A percentile compares a stretch with the other conserved stretches of the same genome.
phyloP scores from a whole-genome alignment of 2,797 vertebrate genomes.

The Gobio occitaniae region DNA sequence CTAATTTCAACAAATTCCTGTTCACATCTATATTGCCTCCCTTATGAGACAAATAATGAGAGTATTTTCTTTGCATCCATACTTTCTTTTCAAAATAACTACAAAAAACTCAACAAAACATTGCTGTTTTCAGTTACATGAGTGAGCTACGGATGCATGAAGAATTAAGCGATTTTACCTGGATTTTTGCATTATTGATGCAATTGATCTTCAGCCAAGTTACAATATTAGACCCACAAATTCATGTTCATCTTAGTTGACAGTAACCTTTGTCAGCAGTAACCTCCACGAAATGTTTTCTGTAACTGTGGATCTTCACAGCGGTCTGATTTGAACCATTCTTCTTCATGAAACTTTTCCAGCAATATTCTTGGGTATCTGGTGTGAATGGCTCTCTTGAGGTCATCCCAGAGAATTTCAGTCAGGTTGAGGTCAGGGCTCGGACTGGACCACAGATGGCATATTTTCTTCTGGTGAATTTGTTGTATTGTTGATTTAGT shows the following conservation, averaged over 20 bases:
- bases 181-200: background rate
- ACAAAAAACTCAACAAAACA: background rate
- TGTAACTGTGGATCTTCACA: background rate
- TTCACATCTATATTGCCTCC: conserved; percentile 4
- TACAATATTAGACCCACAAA: background rate
- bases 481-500: background rate
- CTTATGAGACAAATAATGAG: background rate
- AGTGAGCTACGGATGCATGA: background rate
- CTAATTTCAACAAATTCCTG: conserved; percentile 21
- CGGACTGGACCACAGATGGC: background rate
- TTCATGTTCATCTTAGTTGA: background rate
- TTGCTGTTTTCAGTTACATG: background rate
- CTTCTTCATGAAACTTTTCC: background rate
- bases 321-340: background rate
- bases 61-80: conserved; percentile 2
- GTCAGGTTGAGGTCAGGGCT: background rate
- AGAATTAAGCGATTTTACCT: background rate
- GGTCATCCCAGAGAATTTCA: background rate
- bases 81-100: conserved; percentile 8
- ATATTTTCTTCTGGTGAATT: background rate
- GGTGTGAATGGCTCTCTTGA: background rate
- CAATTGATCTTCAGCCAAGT: background rate
- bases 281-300: background rate
- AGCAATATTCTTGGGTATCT: background rate
- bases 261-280: background rate